Conservation (phyloP, 2,113 vertebrate species). For the Melanotaenia duboulayi region DNA sequence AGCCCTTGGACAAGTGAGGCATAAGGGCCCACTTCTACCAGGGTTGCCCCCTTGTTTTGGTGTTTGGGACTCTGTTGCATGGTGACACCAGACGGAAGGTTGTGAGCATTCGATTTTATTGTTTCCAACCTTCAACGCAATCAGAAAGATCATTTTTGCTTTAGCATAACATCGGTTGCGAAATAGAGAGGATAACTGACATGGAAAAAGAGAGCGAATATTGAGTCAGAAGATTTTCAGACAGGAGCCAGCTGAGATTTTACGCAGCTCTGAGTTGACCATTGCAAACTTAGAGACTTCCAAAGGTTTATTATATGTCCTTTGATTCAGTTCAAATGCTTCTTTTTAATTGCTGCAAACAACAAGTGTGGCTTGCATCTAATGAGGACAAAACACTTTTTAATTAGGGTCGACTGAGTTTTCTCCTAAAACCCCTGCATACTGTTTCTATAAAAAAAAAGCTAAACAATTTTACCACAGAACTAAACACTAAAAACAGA, state of each 20-base stretch:
- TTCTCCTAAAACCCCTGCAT: conserved; percentile 23
- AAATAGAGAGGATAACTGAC: conserved; percentile 54
- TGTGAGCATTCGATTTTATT: conserved; percentile 62
- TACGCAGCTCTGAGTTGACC: conserved; percentile 20
- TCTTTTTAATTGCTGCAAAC: conserved; percentile 20
- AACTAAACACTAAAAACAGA: conserved; percentile 46
- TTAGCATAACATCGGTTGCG: conserved; percentile 58
- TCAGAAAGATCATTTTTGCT: conserved; percentile 56
- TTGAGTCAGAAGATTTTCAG: conserved; percentile 45
- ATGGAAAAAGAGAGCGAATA: conserved; percentile 56
- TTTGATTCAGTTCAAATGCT: conserved; percentile 31
- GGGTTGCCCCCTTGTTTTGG: conserved; percentile 71
- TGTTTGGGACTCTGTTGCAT: conserved; percentile 78
- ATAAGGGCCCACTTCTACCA: conserved; percentile 58
- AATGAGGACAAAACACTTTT: conserved; percentile 31
- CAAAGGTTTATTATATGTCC: conserved; percentile 35
- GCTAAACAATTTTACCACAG: conserved; percentile 37
- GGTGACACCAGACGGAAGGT: conserved; percentile 65
- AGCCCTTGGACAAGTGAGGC: conserved; percentile 47
- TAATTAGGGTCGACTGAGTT: conserved; percentile 51
- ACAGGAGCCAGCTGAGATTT: conserved; percentile 15
- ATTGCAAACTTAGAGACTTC: conserved; percentile 36
- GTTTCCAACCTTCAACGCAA: conserved; percentile 69
- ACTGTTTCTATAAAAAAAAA: conserved; percentile 28
- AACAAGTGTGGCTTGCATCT: conserved; percentile 27